Conservation (phyloP, 2,113 vertebrate genomes). For the Mormyrus iriodes region DNA sequence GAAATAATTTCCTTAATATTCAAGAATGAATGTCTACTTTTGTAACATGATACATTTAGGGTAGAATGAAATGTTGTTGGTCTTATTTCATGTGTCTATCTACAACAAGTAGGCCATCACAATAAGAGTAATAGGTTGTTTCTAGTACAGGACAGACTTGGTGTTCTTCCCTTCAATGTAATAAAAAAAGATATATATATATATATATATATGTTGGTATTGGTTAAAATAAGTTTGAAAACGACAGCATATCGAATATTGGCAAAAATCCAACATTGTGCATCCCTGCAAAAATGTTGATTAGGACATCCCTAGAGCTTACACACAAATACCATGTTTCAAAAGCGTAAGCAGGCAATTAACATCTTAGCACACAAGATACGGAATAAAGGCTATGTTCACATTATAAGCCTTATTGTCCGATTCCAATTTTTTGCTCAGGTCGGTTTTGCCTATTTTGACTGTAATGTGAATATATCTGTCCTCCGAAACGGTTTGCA, state of each 20-base stretch:
- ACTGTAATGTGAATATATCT: no score
- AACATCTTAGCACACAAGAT: not conserved
- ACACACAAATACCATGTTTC: not conserved
- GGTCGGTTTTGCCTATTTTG: not conserved
- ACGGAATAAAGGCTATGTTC: not conserved
- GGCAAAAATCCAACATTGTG: not conserved
- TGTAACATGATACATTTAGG: no score
- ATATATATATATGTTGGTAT: no score
- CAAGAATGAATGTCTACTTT: no score
- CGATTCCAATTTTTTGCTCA: not conserved
- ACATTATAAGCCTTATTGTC: not conserved
- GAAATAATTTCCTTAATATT: no score
- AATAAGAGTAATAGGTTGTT: not conserved
- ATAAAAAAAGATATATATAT: no score
- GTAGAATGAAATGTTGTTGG: not conserved
- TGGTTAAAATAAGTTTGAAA: no score
- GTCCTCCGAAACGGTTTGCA: no score
- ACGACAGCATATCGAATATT: no score
- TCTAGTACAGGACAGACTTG: not conserved
- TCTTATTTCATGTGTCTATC: not conserved
- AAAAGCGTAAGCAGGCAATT: not conserved
- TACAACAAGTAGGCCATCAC: not conserved
- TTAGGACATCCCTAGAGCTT: not conserved
- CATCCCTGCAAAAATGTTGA: not conserved
- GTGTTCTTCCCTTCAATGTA: not conserved